Evolutionary conservation across 2,113 vertebrate genomes (phyloP), one percentile per base, ranked within the genome.

Genomic region (Carassius carassius): DNA sequence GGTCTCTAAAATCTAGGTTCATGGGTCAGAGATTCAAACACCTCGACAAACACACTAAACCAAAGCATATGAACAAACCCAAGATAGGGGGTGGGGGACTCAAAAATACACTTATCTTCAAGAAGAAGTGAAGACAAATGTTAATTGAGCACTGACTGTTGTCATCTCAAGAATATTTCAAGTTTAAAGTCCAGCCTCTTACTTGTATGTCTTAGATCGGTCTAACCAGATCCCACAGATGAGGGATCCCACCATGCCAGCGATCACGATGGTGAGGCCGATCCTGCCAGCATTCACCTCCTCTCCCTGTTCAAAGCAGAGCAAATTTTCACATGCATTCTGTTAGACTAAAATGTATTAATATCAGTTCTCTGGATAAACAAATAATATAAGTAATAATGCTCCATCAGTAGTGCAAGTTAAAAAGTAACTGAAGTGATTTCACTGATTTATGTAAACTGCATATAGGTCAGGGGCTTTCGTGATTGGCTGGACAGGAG

Each of bases 201-300:
- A 99, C 98, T 97, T 99, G 95, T 98, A 99, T 9, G 96, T 96
- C 95, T 98, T 99, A 75, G 96, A 96, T 93, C 90, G 96, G 91
- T 99, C 98, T 92, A 99, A 93, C 97, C 98, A 99, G 92, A 99
- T 89, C 73, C 98, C 98, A 23, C 97, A 96, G 90, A 99, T 93
- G 84, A 99, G 92, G 5, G 98, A 97, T 10, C 98, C 97, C 35
- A 84, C 88, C 96, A 99, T 98, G 51, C 98, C 98, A 0, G 97
- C 92, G 3, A 98, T 90, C 84, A 99, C 35, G 56, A 99, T 97
- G 81, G 97, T 99, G 89, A 99, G 94, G 58, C 98, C 98, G 29
- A 99, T 99, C 89, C 97, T 96, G 79, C 98, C 98, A 92, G 97
- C 98, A 85, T 98, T 99, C 92, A 99, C 92, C 88, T 99, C 97